phyloP scores from a whole-genome alignment of 2,888 invertebrate genomes.

The Lepidonotus clava region DNA sequence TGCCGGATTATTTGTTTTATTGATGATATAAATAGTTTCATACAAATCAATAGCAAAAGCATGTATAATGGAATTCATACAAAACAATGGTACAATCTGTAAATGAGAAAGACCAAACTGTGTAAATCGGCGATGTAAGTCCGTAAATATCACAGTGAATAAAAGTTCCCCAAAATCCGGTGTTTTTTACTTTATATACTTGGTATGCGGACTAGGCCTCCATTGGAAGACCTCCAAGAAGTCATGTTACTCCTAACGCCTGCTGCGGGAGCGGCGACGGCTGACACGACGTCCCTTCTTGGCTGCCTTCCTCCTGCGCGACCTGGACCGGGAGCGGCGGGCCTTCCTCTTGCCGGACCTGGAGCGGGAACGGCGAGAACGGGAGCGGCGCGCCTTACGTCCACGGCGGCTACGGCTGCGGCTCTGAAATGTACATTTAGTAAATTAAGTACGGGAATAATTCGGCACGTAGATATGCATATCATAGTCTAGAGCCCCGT shows the following conservation, averaged over 20 bases:
- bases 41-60: neutral
- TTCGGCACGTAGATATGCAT: no score
- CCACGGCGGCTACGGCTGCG: neutral
- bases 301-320: neutral
- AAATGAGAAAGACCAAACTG: neutral
- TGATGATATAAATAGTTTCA: neutral
- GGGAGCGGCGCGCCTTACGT: neutral
- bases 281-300: neutral
- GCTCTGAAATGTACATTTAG: no score
- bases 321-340: slow-evolving; percentile 28
- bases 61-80: neutral
- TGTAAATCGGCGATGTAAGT: no score
- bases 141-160: neutral
- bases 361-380: neutral
- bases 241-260: neutral
- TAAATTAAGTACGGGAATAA: no score
- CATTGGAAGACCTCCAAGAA: neutral
- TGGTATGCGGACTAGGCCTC: neutral
- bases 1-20: neutral
- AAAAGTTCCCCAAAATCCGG: no score
- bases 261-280: slow-evolving; percentile 4
- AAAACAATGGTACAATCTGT: neutral
- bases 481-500: no score
- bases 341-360: neutral
- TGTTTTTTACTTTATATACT: neutral